Conservation (phyloP, 1,140 invertebrate species). For the Drosophila subpulchrella region DNA sequence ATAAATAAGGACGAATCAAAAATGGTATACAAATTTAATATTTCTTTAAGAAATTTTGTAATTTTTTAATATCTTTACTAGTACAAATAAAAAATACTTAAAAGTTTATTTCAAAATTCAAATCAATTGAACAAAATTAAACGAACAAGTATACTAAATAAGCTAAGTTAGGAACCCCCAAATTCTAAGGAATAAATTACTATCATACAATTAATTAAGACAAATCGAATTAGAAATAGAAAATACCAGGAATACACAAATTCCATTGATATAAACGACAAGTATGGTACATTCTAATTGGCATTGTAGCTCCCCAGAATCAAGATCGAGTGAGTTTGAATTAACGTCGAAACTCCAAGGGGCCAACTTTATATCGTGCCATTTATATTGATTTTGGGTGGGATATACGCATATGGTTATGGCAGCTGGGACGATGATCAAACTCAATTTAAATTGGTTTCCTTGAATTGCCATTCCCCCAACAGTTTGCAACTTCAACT, state of each 20-base stretch:
- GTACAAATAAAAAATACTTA: neutral
- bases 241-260: constrained; percentile 1
- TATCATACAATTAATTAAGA: neutral
- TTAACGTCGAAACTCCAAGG: constrained; percentile 19
- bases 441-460: constrained; percentile 56
- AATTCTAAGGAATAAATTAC: neutral
- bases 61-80: neutral
- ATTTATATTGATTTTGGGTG: constrained; percentile 46
- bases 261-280: neutral
- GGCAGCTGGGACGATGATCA: constrained; percentile 41
- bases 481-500: constrained; percentile 49
- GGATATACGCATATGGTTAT: constrained; percentile 31
- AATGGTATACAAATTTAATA: too few relatives aligned
- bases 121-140: neutral
- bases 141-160: too few relatives aligned
- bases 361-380: constrained; percentile 34
- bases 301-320: constrained; percentile 13
- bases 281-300: constrained; percentile 16
- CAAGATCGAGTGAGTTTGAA: constrained; percentile 29
- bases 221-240: neutral
- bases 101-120: neutral
- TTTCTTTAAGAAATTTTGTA: too few relatives aligned
- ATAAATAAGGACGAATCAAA: too few relatives aligned
- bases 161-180: neutral
- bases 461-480: constrained; percentile 49